Evolutionary conservation across 2,888 invertebrate species (phyloP), one percentile per base, ranked within the genome.

Genomic region (Melieria crassipennis): DNA sequence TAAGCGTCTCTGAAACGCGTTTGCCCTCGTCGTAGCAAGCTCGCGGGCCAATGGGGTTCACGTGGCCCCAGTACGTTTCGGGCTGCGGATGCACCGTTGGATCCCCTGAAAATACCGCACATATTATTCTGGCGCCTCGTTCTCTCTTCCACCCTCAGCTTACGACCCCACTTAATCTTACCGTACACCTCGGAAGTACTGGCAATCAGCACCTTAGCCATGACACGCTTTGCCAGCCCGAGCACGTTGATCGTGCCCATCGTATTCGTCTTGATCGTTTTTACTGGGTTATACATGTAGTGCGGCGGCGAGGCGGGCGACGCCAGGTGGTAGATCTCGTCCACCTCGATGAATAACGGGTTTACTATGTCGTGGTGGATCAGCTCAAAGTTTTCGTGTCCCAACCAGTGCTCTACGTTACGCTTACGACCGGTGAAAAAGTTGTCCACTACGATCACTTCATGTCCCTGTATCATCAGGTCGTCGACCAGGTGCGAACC

Each of bases 21-120:
- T 99, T 99, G n/a, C 98, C 99, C 88, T 99, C 99, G 84, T 99
- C 99, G 82, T 99, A 99, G 87, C 99, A 99, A 0, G 99, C 97
- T 71, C 99, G 89, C 0, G 96, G 96, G 2, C 96, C 96, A 81
- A 99, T 98, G 7, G 99, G 98, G 89, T 99, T 99, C 0, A 99
- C 99, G 87, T 99, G 95, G 0, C 99, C 99, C 98, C 99, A 99
- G 84, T 99, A 99, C 0, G 95, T 93, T 88, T 99, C 99, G 0
- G 94, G 93, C 85, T 99, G 99, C 0, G 99, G 99, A 89, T 99
- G 99, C 11, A 96, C 95, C 86, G 96, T 95, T 0, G 99, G 99
- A 88, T 99, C 99, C 9, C 67, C 67, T 67, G 47, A 42, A 30
- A 6, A n/a, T 42, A 30, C 30, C 1, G 30, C 30, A 30, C 30